Evolutionary conservation across 2,113 vertebrate genomes (phyloP).

Genomic region (Callorhinus ursinus): DNA sequence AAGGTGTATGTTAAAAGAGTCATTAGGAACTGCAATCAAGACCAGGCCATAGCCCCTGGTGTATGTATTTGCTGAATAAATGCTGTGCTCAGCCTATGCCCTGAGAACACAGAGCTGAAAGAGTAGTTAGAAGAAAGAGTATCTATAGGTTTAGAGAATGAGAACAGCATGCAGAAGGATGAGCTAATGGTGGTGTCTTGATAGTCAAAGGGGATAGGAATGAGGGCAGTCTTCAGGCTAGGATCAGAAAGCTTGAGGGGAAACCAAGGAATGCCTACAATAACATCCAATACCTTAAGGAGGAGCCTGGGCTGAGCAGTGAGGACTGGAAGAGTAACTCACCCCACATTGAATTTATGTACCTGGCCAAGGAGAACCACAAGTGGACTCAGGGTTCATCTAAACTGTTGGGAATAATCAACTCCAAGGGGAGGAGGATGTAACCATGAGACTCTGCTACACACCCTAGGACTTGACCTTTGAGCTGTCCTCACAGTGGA

Average conservation of each 20-base stretch:
- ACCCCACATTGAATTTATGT: not conserved
- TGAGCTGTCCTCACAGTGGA: not conserved
- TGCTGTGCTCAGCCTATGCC: conserved; percentile 85
- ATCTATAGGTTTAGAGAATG: conserved; percentile 18
- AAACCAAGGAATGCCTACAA: conserved; percentile 56
- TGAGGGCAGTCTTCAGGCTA: not conserved
- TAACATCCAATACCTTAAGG: conserved; percentile 22
- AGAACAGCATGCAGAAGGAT: conserved; percentile 72
- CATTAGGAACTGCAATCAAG: not conserved
- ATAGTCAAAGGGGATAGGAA: not conserved
- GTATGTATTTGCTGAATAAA: conserved; percentile 81
- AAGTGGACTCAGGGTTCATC: conserved; percentile 73
- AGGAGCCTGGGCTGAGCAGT: conserved; percentile 51
- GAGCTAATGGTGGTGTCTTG: not conserved
- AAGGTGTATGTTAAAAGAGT: not conserved
- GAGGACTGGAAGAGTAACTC: conserved; percentile 59
- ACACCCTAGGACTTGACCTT: not conserved
- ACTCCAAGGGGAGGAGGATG: conserved; percentile 72
- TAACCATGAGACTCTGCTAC: not conserved
- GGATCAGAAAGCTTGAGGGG: conserved; percentile 74
- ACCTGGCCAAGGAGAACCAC: conserved; percentile 64
- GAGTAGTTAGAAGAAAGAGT: not conserved
- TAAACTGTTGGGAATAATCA: conserved; percentile 77
- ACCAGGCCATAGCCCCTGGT: not conserved
- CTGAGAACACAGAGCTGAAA: conserved; percentile 81